Base-by-base conservation (phyloP, 2,888 invertebrate species). In the Esperia sulphurella region DNA sequence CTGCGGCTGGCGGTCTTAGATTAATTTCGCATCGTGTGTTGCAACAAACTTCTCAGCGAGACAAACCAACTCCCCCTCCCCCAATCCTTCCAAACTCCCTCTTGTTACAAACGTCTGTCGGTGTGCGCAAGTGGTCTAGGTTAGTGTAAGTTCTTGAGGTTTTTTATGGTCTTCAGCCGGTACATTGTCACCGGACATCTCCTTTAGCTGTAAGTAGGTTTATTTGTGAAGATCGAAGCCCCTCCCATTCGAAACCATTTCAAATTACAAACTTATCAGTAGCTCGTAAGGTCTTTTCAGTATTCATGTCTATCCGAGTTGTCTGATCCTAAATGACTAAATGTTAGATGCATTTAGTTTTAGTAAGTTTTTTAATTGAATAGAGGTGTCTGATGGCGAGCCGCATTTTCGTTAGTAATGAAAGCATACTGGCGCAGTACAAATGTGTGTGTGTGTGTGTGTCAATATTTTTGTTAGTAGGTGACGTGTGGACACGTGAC, bases 351-450 rank as follows among this genome's bases (percentile, higher is more conserved):
- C 79, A 79, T 80, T 83, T 81, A 72, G 72, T 69, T 71, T 63
- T 75, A 71, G 65, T 73, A 65, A 58, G 60, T 63, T 70, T 61
- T 67, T 71, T 60, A 61, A 60, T 66, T 58, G 46, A 63, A 54
- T 58, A 74, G 81, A 72, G 71, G 67, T 76, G 83, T 74, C 71
- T 71, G 70, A 58, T 68, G 73, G 75, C 56, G 74, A 65, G 46
- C 59, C 62, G 70, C 61, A 59, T 55, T 53, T 28, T 43, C 53
- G 57, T 61, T 73, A 72, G 65, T 57, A 45, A 57, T 79, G 81
- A 79, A 79, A 79, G 79, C 79, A 79, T 82, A 83, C 85, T 85
- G 85, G 77, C 82, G 81, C 83, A 86, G 87, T 87, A 85, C 86
- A 87, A 87, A 86, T 82, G 80, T 75, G 61, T 71, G 82, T 75